phyloP scores from a whole-genome alignment of 2,888 invertebrate species.

The Zaprionus bogoriensis region DNA sequence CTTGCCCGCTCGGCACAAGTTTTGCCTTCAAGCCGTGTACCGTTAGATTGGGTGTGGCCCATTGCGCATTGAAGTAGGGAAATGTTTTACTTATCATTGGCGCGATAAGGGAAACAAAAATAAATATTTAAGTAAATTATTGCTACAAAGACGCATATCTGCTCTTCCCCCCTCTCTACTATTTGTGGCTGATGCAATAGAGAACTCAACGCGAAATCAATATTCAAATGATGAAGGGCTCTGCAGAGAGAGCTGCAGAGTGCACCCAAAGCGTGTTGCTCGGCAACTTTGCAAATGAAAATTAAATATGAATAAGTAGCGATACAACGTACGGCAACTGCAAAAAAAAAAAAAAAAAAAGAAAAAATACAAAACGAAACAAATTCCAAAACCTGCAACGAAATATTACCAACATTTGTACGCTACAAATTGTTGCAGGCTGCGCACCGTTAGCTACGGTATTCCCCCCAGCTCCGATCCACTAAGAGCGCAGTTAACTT shows the following conservation, averaged over 20 bases:
- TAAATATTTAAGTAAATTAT: slow-evolving; percentile 2
- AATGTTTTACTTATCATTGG: slow-evolving; percentile 30
- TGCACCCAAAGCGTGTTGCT: slow-evolving; percentile 30
- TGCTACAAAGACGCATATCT: neutral
- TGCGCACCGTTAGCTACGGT: neutral
- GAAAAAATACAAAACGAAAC: neutral
- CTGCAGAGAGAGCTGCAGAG: neutral
- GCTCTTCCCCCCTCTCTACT: neutral
- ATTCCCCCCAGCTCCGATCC: neutral
- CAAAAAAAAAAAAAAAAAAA: neutral
- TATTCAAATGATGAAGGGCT: neutral
- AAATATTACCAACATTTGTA: slow-evolving; percentile 29
- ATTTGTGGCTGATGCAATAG: slow-evolving; percentile 24
- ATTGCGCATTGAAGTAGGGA: slow-evolving; percentile 1
- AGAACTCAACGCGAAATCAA: neutral
- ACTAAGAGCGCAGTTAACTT: slow-evolving; percentile 14
- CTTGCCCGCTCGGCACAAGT: slow-evolving; percentile 19
- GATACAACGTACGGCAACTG: neutral
- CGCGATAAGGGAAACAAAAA: slow-evolving; percentile 26
- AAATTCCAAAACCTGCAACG: neutral
- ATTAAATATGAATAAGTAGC: slow-evolving; percentile 48
- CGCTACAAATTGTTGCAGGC: slow-evolving; percentile 30
- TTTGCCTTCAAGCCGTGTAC: neutral
- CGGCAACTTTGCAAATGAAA: slow-evolving; percentile 50
- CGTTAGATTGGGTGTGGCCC: neutral